Evolutionary conservation across 1,140 invertebrate species (phyloP).

Genomic region (Asbolus verrucosus): DNA sequence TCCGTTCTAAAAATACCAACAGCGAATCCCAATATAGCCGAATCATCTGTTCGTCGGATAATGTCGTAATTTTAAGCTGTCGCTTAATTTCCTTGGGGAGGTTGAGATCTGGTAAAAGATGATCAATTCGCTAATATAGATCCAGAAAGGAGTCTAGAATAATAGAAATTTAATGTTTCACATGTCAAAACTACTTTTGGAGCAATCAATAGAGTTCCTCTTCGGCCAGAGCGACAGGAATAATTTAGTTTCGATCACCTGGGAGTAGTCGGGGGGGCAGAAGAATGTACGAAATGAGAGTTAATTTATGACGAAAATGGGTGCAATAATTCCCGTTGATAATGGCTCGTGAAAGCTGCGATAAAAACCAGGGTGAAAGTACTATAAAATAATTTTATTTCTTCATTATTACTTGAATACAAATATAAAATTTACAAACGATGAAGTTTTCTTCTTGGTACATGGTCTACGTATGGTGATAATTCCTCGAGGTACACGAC

Average conservation of each 20-base stretch:
- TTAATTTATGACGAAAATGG: neutral
- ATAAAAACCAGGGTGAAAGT: neutral
- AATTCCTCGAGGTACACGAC: constrained; percentile 28
- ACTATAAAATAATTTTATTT: constrained; percentile 45
- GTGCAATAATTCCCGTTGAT: too few relatives aligned
- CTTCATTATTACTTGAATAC: constrained; percentile 17
- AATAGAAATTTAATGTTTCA: constrained; percentile 1
- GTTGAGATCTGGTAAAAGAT: neutral
- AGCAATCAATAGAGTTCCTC: neutral
- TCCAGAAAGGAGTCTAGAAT: neutral
- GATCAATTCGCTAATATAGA: neutral
- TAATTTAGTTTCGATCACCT: constrained; percentile 5
- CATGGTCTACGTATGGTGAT: constrained; percentile 36
- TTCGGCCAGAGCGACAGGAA: neutral
- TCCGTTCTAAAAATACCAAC: neutral
- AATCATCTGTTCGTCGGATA: too few relatives aligned
- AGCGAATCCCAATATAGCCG: neutral
- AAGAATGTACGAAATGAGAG: too few relatives aligned
- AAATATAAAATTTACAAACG: constrained; percentile 45
- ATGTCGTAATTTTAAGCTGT: neutral
- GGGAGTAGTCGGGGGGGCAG: neutral
- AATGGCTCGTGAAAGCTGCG: neutral
- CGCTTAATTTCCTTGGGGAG: constrained; percentile 5
- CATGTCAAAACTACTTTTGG: constrained; percentile 1
- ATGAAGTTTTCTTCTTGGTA: constrained; percentile 28